Evolutionary conservation across 2,888 invertebrate genomes (phyloP).

Genomic region (Aproaerema taeniolella): DNA sequence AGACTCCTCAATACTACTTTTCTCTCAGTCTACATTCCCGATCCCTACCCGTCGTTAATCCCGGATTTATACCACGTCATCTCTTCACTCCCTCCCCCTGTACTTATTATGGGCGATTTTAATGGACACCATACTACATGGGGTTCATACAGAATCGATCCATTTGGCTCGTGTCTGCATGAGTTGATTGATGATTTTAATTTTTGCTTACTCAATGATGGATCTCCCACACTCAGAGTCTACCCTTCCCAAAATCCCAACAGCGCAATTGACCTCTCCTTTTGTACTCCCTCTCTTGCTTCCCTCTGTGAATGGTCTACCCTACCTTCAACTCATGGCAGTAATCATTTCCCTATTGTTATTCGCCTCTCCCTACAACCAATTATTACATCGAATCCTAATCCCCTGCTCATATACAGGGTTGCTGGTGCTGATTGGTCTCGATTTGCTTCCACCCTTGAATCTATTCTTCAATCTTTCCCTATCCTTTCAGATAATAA

Average conservation of each 20-base stretch:
- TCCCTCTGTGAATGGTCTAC: slow-evolving; percentile 7
- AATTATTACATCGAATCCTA: neutral
- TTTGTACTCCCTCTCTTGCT: slow-evolving; percentile 13
- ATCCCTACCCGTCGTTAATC: slow-evolving; percentile 11
- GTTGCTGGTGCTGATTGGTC: slow-evolving; percentile 7
- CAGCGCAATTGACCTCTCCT: slow-evolving; percentile 12
- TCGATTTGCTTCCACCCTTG: neutral
- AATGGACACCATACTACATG: slow-evolving; percentile 8
- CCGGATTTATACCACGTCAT: slow-evolving; percentile 9
- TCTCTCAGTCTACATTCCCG: slow-evolving; percentile 16
- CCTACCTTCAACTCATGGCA: slow-evolving; percentile 10
- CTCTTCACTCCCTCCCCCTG: slow-evolving; percentile 7
- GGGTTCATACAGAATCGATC: neutral
- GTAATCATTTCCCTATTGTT: slow-evolving; percentile 17
- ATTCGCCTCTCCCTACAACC: neutral
- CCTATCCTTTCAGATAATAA: neutral
- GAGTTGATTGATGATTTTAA: slow-evolving; percentile 6
- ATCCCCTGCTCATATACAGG: slow-evolving; percentile 9
- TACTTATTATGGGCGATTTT: slow-evolving; percentile 16
- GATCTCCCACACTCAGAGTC: slow-evolving; percentile 6
- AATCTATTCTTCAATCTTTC: neutral
- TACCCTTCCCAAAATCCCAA: slow-evolving; percentile 10
- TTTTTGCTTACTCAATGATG: slow-evolving; percentile 11
- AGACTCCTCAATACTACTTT: slow-evolving; percentile 12
- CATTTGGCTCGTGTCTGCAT: neutral